phyloP scores from a whole-genome alignment of 2,797 vertebrate genomes.

The Rhinogobio ventralis region DNA sequence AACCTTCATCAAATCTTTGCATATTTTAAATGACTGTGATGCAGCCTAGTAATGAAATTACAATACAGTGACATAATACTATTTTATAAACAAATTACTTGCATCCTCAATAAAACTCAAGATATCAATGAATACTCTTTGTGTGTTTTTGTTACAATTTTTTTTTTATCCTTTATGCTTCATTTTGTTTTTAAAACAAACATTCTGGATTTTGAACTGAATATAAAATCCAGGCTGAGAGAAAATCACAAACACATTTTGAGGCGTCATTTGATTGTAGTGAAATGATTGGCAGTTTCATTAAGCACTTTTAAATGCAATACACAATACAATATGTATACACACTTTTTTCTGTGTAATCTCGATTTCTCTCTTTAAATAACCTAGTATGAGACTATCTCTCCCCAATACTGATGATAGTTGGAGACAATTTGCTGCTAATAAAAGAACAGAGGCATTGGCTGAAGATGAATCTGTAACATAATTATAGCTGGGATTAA shows the following conservation, averaged over 20 bases:
- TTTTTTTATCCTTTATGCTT: background rate
- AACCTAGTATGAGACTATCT: constrained; percentile 28
- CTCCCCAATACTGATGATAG: constrained; percentile 42
- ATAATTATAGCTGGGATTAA: constrained; percentile 62
- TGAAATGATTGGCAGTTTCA: background rate
- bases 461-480: constrained; percentile 51
- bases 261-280: background rate
- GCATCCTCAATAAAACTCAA: constrained; percentile 21
- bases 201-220: background rate
- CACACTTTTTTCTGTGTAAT: background rate
- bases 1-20: background rate
- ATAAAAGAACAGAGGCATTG: constrained; percentile 53
- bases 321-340: background rate
- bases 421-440: constrained; percentile 48
- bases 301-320: background rate
- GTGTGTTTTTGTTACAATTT: background rate
- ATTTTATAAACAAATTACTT: constrained; percentile 22
- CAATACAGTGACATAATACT: background rate
- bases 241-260: constrained; percentile 1
- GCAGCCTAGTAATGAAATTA: constrained; percentile 3
- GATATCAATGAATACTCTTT: background rate
- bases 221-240: background rate
- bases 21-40: constrained; percentile 11
- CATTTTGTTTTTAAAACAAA: background rate
- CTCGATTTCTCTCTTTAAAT: constrained; percentile 29